A percentile compares a stretch with the other conserved stretches of the same genome.
These are phyloP conservation scores for Arctia plantaginis DNA, from an alignment of 2,888 invertebrate species.

Conservation along the genomic window DNA sequence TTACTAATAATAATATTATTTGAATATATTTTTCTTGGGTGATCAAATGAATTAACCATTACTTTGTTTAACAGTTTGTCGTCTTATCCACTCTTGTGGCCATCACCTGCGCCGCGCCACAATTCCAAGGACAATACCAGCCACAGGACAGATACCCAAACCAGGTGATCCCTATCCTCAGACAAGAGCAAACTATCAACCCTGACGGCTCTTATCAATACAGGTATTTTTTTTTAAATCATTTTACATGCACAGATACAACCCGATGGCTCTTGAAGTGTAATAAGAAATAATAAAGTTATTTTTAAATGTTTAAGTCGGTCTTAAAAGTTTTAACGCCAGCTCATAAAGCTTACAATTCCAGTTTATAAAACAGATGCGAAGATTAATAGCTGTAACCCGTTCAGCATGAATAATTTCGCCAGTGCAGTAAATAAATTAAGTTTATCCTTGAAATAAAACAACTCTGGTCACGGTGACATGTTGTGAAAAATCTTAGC, in stretches of 20 bases:
- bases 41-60: not conserved
- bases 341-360: not conserved
- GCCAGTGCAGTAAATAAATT: slow-evolving; percentile 28
- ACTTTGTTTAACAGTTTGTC: slow-evolving; percentile 68
- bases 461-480: not conserved
- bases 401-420: slow-evolving; percentile 14
- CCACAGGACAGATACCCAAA: slow-evolving; percentile 51
- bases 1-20: not conserved
- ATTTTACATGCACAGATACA: too few species aligned
- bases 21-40: not conserved
- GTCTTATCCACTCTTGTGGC: slow-evolving; percentile 74
- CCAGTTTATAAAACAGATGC: not conserved
- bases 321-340: not conserved
- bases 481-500: not conserved
- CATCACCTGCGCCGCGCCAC: slow-evolving; percentile 74
- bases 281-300: not conserved
- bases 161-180: slow-evolving; percentile 86
- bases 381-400: slow-evolving; percentile 2
- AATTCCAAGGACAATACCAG: slow-evolving; percentile 61
- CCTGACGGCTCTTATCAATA: slow-evolving; percentile 88
- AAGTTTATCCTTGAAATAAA: slow-evolving; percentile 16
- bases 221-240: slow-evolving; percentile 76
- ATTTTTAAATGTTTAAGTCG: not conserved
- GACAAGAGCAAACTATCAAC: slow-evolving; percentile 85
- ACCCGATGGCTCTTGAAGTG: not conserved